Conservation (phyloP, 1,140 invertebrate species). For the Tetraneura akinire region DNA sequence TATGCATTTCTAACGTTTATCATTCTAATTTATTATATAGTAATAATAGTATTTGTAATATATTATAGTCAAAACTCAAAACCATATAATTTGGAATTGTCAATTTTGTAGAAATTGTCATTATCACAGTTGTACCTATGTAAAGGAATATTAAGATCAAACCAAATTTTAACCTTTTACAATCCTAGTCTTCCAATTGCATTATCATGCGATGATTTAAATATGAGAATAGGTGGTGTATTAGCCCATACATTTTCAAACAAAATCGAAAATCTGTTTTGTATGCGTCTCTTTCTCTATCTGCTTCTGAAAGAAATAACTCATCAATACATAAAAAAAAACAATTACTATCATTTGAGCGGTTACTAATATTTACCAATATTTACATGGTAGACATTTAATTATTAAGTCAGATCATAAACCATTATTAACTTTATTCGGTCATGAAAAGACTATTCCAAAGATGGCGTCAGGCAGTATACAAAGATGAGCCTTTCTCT, state of each 20-base stretch:
- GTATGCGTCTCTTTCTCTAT: constrained; percentile 60
- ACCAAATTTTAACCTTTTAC: not conserved
- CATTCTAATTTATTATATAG: too few relatives aligned
- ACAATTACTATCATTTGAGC: constrained; percentile 62
- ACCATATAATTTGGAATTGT: too few relatives aligned
- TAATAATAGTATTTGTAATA: too few relatives aligned
- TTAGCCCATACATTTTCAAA: constrained; percentile 52
- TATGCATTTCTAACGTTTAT: too few relatives aligned
- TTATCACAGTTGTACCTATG: too few relatives aligned
- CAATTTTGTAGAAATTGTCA: too few relatives aligned
- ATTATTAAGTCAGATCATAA: constrained; percentile 61
- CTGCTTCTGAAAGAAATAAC: constrained; percentile 60
- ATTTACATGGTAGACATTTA: constrained; percentile 62
- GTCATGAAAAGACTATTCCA: constrained; percentile 56
- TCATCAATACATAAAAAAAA: constrained; percentile 61
- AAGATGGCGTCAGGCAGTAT: constrained; percentile 57
- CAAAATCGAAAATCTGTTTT: constrained; percentile 59
- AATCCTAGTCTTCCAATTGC: not conserved
- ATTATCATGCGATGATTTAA: not conserved
- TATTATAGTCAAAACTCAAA: too few relatives aligned
- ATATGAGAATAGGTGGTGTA: constrained; percentile 45
- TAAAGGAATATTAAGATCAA: not conserved
- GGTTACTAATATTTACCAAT: constrained; percentile 63
- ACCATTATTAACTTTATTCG: constrained; percentile 61
- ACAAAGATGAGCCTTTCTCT: constrained; percentile 57